These are phyloP conservation scores for Gadus chalcogrammus DNA, from an alignment of 2,113 vertebrate genomes.

Conservation along the genomic window DNA sequence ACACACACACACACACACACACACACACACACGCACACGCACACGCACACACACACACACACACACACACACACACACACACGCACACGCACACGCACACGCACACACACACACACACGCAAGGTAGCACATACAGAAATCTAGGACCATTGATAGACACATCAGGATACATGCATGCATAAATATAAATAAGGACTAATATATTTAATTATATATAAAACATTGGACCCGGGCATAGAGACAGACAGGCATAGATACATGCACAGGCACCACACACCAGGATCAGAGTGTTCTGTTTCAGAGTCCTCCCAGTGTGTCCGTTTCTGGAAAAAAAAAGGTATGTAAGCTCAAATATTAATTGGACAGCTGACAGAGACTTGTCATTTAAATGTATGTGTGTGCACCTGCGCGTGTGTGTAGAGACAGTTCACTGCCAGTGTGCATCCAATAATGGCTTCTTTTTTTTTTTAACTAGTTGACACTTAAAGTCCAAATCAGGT, in stretches of 20 bases:
- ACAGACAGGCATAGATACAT: not conserved
- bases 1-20: no score
- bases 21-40: no score
- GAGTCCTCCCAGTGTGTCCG: slow-evolving; percentile 25
- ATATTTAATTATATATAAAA: not conserved
- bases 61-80: not conserved
- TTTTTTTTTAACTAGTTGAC: no score
- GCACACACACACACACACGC: not conserved
- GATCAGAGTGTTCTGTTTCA: not conserved
- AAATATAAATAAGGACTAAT: not conserved
- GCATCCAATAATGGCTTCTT: no score
- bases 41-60: not conserved
- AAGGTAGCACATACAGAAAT: not conserved
- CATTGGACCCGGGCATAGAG: not conserved
- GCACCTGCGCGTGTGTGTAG: no score
- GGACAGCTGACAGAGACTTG: not conserved
- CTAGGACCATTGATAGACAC: not conserved
- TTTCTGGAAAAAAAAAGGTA: slow-evolving; percentile 17
- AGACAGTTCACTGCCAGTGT: no score
- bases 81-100: not conserved
- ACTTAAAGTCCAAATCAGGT: no score
- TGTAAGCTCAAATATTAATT: not conserved
- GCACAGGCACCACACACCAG: not conserved
- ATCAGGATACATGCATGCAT: not conserved
- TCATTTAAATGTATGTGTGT: not conserved